Base-by-base conservation (phyloP, 2,797 vertebrate species). In the Zenarchopterus dispar region DNA sequence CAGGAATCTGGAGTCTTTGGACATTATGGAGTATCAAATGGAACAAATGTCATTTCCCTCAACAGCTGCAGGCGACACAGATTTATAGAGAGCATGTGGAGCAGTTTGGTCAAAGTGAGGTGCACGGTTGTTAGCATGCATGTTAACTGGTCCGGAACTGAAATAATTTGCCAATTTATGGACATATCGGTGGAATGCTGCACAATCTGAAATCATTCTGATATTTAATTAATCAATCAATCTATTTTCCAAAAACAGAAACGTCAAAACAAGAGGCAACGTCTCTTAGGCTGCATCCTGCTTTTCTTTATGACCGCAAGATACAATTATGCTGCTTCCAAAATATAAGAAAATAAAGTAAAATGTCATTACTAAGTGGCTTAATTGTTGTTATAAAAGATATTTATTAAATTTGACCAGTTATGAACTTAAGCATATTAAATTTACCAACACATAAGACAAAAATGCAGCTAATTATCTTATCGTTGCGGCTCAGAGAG, bases 1-100 rank as follows among this genome's bases (percentile, higher is more conserved):
- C 81, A 87, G 81, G 72, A 84, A 82, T 82, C 67, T 70, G 68
- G 50, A 76, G 67, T 46, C 54, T 73, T 66, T 41, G 5, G 24
- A 75, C 75, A 79, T 72, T 67, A 73, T 54, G 59, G 63, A 80
- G 41, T 51, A 83, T 83, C 60, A 51, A 70, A 73, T 68, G 44
- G 42, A 53, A 65, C 11, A 0, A 57, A 63, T 70, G 67, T 67
- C 19, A 78, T 75, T 77, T 76, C 78, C 75, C 67, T 78, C 36
- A 70, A 55, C 67, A 73, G 77, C 77, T 75, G 60, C 65, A 56
- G 70, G 62, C 59, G 2, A 56, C 23, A 15, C 48, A 43, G 56
- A 63, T 53, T 52, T 62, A 52, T 53, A 64, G 47, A 65, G 56
- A 60, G 36, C 36, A 39, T 13, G 36, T 39, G 36, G 36, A 15